Evolutionary conservation across 2,113 vertebrate species (phyloP), one percentile per base, ranked within the genome.

Genomic region (Perca flavescens): DNA sequence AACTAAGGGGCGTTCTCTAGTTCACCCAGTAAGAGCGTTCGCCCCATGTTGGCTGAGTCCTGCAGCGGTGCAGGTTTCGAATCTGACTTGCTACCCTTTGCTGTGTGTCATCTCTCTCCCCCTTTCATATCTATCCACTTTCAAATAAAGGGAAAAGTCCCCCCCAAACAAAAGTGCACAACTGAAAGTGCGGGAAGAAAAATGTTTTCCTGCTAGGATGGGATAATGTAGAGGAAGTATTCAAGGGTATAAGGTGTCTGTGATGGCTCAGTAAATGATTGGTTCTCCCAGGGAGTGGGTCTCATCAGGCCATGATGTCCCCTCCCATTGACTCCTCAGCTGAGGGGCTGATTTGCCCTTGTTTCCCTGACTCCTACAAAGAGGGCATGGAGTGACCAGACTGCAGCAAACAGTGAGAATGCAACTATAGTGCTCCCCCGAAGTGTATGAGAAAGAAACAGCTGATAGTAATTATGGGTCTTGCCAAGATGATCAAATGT

Each of bases 321-420:
- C 76, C 84, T 80, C 88, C 86, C 21, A 53, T 73, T 89, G 89
- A 87, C 62, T 82, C 84, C 85, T 91, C 89, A 90, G 87, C 81
- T 57, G 56, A 88, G 85, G 56, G 69, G 34, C 80, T 94, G 92
- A 88, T 93, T 91, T 79, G 77, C 75, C 63, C 86, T 91, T 89
- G 74, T 92, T 89, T 11, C 85, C 80, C 58, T 75, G 82, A 83
- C 79, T 87, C 73, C 88, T 88, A 73, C 77, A 88, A 65, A 46
- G 61, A 57, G 50, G 72, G 50, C 77, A 63, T 73, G 61, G 52
- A 70, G 85, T 85, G 88, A 90, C 87, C 88, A 67, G 85, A 67
- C 71, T 50, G 84, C 69, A 83, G 77, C 49, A 83, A 82, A 83
- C 62, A 61, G 62, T 70, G 74, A 80, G 60, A 85, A 72, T 79